Conservation (phyloP, 2,797 vertebrate genomes). For the Tarsius wallacei region DNA sequence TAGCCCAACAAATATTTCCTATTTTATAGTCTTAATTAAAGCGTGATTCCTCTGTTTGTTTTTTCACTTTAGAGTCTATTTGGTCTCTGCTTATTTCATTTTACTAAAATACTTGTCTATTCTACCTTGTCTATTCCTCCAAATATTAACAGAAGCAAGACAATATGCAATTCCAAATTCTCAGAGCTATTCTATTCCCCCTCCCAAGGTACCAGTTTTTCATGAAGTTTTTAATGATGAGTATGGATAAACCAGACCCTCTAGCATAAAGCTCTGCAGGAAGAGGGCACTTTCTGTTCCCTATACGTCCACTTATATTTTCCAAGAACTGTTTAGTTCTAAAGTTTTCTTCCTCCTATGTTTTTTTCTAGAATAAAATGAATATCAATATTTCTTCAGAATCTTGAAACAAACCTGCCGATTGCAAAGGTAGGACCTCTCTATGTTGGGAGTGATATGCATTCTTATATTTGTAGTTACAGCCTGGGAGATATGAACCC, state of each 20-base stretch:
- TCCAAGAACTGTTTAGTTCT: not conserved
- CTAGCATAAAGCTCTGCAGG: not conserved
- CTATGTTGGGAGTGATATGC: not conserved
- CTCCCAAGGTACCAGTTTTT: fast-evolving
- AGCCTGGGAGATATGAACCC: not conserved
- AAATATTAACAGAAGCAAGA: not conserved
- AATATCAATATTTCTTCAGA: not conserved
- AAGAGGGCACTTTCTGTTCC: fast-evolving
- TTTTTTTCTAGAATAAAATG: not conserved
- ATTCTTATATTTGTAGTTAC: not conserved
- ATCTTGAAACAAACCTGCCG: conserved; percentile 32
- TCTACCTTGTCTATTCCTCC: not conserved
- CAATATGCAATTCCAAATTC: not conserved
- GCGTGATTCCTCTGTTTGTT: not conserved
- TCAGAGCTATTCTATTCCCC: not conserved
- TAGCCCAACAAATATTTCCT: not conserved
- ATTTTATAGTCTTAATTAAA: not conserved
- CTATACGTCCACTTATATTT: not conserved
- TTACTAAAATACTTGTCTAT: not conserved
- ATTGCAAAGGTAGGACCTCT: not conserved
- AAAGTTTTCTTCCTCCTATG: not conserved
- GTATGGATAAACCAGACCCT: fast-evolving
- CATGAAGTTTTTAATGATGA: fast-evolving
- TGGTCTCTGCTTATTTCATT: not conserved
- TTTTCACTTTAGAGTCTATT: not conserved